phyloP scores from a whole-genome alignment of 2,113 vertebrate species.

The Hippocampus abdominalis region DNA sequence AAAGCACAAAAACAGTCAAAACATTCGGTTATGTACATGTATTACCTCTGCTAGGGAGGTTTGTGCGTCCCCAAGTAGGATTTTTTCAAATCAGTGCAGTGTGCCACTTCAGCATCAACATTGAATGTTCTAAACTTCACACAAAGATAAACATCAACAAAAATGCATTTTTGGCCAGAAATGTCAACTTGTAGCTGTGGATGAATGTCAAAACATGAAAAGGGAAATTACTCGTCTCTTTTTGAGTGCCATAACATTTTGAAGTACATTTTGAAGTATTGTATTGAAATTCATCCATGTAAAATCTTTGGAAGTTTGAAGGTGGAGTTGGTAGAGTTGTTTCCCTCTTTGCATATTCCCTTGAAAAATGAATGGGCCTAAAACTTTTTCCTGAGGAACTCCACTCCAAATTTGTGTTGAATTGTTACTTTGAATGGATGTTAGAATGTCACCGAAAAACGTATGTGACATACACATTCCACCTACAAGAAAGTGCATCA shows the following conservation, averaged over 20 bases:
- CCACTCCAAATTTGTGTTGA: not conserved
- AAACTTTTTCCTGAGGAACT: not conserved
- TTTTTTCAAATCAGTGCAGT: not conserved
- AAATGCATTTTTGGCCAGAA: not conserved
- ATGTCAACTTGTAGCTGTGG: not conserved
- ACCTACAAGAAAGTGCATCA: too few relatives aligned
- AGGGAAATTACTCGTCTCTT: not conserved
- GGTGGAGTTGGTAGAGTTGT: too few relatives aligned
- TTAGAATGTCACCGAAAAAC: too few relatives aligned
- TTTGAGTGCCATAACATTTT: not conserved
- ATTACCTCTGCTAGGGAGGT: not conserved
- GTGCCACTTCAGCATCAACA: not conserved
- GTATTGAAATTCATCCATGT: not conserved
- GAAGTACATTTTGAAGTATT: not conserved
- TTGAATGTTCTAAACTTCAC: not conserved
- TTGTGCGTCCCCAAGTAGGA: not conserved
- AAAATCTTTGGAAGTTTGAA: not conserved
- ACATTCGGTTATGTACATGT: not conserved
- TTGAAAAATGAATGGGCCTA: not conserved
- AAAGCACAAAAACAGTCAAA: not conserved
- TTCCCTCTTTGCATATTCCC: too few relatives aligned
- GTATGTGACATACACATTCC: too few relatives aligned
- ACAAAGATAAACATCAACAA: not conserved
- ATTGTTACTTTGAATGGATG: not conserved
- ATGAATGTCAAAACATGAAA: not conserved